Evolutionary conservation across 2,797 vertebrate species (phyloP).

Genomic region (Eospalax fontanierii): DNA sequence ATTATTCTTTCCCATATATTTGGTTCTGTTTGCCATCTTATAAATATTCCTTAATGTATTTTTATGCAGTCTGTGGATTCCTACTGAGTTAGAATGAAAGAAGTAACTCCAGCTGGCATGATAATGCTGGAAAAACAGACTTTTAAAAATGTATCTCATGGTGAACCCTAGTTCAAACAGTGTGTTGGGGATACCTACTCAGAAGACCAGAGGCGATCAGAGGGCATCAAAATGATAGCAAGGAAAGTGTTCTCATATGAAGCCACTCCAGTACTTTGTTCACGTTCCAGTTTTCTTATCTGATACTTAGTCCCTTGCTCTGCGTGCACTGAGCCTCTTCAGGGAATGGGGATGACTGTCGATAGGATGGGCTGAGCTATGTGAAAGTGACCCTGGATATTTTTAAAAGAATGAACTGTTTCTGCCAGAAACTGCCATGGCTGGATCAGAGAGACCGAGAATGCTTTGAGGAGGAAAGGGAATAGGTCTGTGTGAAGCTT

Average conservation of each 20-base stretch:
- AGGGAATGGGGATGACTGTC: not conserved
- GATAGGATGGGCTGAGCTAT: not conserved
- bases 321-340: not conserved
- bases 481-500: slow-evolving; percentile 48
- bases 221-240: slow-evolving; percentile 55
- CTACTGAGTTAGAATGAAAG: slow-evolving; percentile 81
- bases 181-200: slow-evolving; percentile 72
- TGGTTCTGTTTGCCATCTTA: slow-evolving; percentile 85
- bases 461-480: slow-evolving; percentile 33
- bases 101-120: slow-evolving; percentile 82
- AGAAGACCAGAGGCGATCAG: slow-evolving; percentile 64
- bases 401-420: slow-evolving; percentile 17
- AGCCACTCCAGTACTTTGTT: slow-evolving; percentile 58
- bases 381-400: slow-evolving; percentile 37
- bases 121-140: slow-evolving; percentile 82
- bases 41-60: slow-evolving; percentile 85
- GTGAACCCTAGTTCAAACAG: slow-evolving; percentile 64
- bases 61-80: slow-evolving; percentile 76
- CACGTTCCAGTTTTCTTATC: not conserved
- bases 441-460: not conserved
- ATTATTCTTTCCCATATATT: slow-evolving; percentile 84
- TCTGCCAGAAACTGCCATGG: slow-evolving; percentile 30
- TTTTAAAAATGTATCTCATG: slow-evolving; percentile 72
- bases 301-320: not conserved
- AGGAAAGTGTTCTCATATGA: slow-evolving; percentile 74